Percentiles rank a stretch among this genome's conserved stretches.
These are phyloP conservation scores for Proisotoma minuta DNA, from an alignment of 2,888 invertebrate species.

Conservation along the genomic window DNA sequence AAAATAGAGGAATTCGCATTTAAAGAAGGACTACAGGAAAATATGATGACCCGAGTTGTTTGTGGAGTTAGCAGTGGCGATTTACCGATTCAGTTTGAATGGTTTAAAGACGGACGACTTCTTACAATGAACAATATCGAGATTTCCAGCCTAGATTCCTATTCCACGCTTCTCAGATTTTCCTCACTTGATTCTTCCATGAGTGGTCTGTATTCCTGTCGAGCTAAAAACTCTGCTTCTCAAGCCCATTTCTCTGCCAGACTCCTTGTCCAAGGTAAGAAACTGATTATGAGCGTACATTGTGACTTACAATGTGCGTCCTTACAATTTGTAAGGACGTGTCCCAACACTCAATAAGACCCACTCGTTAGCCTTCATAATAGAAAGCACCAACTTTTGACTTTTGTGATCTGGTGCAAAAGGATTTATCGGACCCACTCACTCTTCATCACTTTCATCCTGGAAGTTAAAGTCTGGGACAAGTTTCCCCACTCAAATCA, in stretches of 20 bases:
- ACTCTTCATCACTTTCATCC: no score
- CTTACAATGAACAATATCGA: slow-evolving; percentile 33
- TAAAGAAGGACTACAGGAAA: slow-evolving; percentile 75
- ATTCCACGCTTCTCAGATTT: slow-evolving; percentile 49
- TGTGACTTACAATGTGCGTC: no score
- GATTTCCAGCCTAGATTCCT: slow-evolving; percentile 44
- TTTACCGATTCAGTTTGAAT: slow-evolving; percentile 71
- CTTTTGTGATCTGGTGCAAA: no score
- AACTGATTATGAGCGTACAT: no score
- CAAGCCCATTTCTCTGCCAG: slow-evolving; percentile 49
- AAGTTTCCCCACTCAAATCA: no score
- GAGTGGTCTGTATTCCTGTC: slow-evolving; percentile 50
- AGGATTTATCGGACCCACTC: no score
- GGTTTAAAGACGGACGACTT: slow-evolving; percentile 67
- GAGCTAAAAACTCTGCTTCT: slow-evolving; percentile 49
- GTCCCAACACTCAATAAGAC: no score
- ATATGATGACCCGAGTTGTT: slow-evolving; percentile 74
- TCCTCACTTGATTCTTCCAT: slow-evolving; percentile 48
- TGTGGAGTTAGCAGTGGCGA: slow-evolving; percentile 77
- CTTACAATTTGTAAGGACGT: no score
- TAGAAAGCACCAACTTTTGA: no score
- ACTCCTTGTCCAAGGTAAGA: slow-evolving; percentile 53
- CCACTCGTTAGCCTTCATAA: no score
- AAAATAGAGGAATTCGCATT: slow-evolving; percentile 80
- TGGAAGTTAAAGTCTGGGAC: no score